A percentile compares a stretch with the other conserved stretches of the same genome.
These are phyloP conservation scores for Numenius arquata DNA, from an alignment of 2,113 vertebrate genomes.

Conservation along the genomic window DNA sequence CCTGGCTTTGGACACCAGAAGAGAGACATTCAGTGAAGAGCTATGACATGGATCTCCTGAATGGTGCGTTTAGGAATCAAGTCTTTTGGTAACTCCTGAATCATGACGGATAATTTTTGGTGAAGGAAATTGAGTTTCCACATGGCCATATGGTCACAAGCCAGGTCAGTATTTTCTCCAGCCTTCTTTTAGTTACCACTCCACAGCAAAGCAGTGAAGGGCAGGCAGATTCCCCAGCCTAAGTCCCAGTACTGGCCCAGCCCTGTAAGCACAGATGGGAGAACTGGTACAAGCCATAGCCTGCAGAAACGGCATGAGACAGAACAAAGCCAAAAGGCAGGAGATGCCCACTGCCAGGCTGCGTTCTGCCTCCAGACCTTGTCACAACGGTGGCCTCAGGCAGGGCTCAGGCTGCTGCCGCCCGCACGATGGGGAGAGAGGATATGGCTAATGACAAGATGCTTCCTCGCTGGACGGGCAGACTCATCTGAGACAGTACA, in stretches of 20 bases:
- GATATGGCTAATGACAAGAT: neutral
- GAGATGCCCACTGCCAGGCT: fast-evolving
- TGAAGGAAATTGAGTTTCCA: neutral
- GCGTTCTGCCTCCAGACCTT: neutral
- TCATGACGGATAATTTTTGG: neutral
- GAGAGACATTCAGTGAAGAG: neutral
- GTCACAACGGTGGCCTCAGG: neutral
- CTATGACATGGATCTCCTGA: neutral
- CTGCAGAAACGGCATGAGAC: neutral
- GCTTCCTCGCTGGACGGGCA: neutral
- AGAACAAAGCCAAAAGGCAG: fast-evolving
- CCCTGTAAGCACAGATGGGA: fast-evolving
- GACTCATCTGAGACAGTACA: neutral
- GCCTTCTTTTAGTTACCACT: neutral
- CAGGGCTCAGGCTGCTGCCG: neutral
- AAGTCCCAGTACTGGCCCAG: neutral
- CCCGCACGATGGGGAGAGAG: neutral
- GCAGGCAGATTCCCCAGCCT: neutral
- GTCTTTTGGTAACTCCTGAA: neutral
- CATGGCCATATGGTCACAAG: neutral
- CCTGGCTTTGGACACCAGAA: neutral
- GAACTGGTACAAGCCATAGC: neutral
- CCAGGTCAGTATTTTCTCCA: neutral
- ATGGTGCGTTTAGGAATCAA: neutral
- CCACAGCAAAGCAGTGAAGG: neutral